Evolutionary conservation across 2,888 invertebrate species (phyloP), one percentile per base, ranked within the genome.

Genomic region (Caenorhabditis imperialis): DNA sequence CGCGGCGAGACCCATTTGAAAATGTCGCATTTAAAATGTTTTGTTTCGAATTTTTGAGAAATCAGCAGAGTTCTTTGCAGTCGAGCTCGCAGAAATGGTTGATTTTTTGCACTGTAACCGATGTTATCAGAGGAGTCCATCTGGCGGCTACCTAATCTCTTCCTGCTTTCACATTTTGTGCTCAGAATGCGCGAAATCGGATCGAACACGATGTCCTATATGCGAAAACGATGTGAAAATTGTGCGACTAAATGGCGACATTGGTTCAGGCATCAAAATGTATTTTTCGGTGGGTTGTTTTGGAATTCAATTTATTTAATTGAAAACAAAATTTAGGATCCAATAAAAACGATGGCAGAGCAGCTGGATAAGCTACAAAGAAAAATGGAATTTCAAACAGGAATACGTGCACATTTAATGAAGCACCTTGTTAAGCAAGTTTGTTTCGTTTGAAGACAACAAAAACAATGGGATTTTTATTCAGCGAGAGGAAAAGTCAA

Each of bases 161-260:
- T 67, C 73, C 3, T 73, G 73, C 30, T 67, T 73, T 54, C 73
- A 73, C 33, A 65, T 73, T 45, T 61, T 65, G n/a, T 73, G 73
- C 18, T n/a, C n/a, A 10, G 55, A 54, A n/a, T 73, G 73, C 14
- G 54, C 44, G 3, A 37, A 37, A 42, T n/a, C n/a, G n/a, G n/a
- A n/a, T n/a, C n/a, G n/a, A n/a, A n/a, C n/a, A n/a, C n/a, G n/a
- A n/a, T n/a, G n/a, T n/a, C 30, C 50, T 12, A 35, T 73, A n/a
- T 73, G 73, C 50, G 42, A 50, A 27, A 65, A 73, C 23, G 37
- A 35, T 23, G 47, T 60, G 12, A 65, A 48, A 61, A 23, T 61
- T 5, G 54, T 73, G 12, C 27, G 14, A 44, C 22, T 73, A n/a
- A 53, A 73, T 38, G 51, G 53, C 16, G 44, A 47, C 7, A 63